These are phyloP conservation scores for Machaerirhynchus nigripectus DNA, from an alignment of 2,113 vertebrate genomes.

Conservation along the genomic window DNA sequence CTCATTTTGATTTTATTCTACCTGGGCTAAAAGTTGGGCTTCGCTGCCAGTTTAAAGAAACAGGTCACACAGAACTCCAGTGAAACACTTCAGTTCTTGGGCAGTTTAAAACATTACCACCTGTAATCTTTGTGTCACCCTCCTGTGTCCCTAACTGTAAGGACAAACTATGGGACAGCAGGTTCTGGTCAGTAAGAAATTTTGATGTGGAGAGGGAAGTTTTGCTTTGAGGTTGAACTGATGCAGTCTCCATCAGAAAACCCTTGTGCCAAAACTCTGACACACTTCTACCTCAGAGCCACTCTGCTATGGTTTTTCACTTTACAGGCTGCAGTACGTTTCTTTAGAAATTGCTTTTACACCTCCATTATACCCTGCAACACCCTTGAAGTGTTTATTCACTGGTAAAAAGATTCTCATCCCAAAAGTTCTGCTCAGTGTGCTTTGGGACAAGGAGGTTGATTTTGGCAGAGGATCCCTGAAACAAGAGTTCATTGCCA, in stretches of 20 bases:
- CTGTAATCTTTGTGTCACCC: not conserved
- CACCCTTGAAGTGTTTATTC: not conserved
- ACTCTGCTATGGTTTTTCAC: not conserved
- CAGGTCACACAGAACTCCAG: not conserved
- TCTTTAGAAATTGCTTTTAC: not conserved
- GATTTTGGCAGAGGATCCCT: not conserved
- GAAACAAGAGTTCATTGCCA: not conserved
- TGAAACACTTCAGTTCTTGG: not conserved
- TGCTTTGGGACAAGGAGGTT: not conserved
- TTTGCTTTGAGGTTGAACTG: not conserved
- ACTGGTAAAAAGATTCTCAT: not conserved
- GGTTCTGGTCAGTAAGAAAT: not conserved
- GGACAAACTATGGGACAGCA: not conserved
- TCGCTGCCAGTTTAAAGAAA: not conserved
- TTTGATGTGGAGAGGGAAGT: not conserved
- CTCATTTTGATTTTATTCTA: not conserved
- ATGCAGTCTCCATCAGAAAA: not conserved
- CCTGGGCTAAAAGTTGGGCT: not conserved
- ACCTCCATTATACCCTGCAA: not conserved
- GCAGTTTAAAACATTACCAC: not conserved
- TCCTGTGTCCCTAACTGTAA: not conserved
- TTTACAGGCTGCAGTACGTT: not conserved
- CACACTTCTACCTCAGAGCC: not conserved
- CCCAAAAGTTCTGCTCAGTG: not conserved
- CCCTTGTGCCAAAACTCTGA: not conserved